Base-by-base conservation (phyloP, 2,888 invertebrate species). In the Ophraella communa region DNA sequence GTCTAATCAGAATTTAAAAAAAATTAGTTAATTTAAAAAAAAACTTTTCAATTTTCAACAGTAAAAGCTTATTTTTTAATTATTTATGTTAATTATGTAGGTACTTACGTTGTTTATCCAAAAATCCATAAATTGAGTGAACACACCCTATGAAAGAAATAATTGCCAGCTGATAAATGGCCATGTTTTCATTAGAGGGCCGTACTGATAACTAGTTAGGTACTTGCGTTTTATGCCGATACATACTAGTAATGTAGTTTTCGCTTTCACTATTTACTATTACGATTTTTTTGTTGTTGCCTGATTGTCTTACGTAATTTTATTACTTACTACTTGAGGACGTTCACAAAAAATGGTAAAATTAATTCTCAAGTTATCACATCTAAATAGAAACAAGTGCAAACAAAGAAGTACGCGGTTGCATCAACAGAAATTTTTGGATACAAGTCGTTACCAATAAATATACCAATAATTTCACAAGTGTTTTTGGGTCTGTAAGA, bases 261-360 rank as follows among this genome's bases (percentile, higher is more conserved):
- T 71, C 71, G 77, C 78, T 79, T 79, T 78, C 78, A 77, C 74
- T 73, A 54, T 79, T 77, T 77, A 76, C 71, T 73, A 59, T 30
- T 54, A 56, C 62, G 62, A 54, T 62, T 62, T 39, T 56, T 62
- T 47, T 62, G 62, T 10, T 45, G 20, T 35, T 54, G 17, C 62
- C 45, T 27, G 47, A 10, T 47, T 49, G 45, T 23, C 8, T 62
- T 62, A 39, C 35, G 55, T 44, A 55, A 56, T 62, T 14, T 55
- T 54, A 27, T 49, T n/a, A n/a, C 49, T 7, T 51, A 24, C n/a
- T 51, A 10, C 27, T 51, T 51, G 49, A 51, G n/a, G 49, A 51
- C 49, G 49, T 4, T 24, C 8, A 8, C 3, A 51, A 27, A 23
- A 51, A 51, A 39, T 14, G 5, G 39, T 39, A 14, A 39, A 14